Conservation (phyloP, 2,797 vertebrate genomes). For the Takifugu ocellatus region DNA sequence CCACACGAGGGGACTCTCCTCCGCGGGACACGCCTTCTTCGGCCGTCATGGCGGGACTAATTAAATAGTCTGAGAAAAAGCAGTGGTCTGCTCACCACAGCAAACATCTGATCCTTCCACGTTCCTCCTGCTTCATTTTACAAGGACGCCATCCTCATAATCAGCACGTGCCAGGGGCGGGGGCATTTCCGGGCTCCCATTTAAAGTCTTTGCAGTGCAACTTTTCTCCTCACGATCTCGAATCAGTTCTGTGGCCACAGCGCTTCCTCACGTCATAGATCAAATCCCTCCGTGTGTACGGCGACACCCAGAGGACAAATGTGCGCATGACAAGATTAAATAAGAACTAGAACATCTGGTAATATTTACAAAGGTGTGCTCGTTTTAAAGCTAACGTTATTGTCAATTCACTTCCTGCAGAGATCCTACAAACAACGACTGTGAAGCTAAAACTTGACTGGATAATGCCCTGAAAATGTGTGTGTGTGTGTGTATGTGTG, state of each 20-base stretch:
- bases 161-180: slow-evolving; percentile 52
- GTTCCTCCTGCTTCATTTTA: slow-evolving; percentile 68
- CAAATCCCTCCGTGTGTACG: slow-evolving; percentile 9
- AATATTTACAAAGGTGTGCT: slow-evolving; percentile 45
- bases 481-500: background rate
- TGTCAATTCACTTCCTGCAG: slow-evolving; percentile 34
- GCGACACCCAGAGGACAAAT: slow-evolving; percentile 52
- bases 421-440: slow-evolving; percentile 41
- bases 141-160: slow-evolving; percentile 64
- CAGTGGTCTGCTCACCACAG: slow-evolving; percentile 1
- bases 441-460: slow-evolving; percentile 24
- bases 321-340: slow-evolving; percentile 72
- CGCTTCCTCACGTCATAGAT: background rate
- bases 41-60: too few species aligned
- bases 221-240: slow-evolving; percentile 2
- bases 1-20: too few species aligned
- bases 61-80: background rate
- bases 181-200: background rate
- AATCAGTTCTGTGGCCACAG: too few species aligned
- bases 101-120: background rate
- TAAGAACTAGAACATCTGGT: slow-evolving; percentile 69
- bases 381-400: slow-evolving; percentile 46
- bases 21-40: too few species aligned
- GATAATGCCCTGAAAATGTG: slow-evolving; percentile 49
- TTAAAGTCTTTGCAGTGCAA: slow-evolving; percentile 48